Conservation (phyloP, 2,888 invertebrate genomes). For the Lymantria monacha region DNA sequence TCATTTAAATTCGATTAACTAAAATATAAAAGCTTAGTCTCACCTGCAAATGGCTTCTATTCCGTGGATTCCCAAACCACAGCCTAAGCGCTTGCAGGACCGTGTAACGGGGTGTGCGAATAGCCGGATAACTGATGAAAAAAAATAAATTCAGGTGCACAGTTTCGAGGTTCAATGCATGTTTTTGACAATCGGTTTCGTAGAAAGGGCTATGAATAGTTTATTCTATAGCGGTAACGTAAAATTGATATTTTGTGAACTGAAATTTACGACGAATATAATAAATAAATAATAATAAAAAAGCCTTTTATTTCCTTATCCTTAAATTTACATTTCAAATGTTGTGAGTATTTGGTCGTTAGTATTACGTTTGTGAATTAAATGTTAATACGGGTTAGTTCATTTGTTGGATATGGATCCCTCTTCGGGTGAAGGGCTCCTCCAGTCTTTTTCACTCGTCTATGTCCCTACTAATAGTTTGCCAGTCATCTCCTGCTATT, state of each 20-base stretch:
- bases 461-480: no score
- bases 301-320: no score
- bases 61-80: constrained; percentile 86
- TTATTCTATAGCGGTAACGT: neutral
- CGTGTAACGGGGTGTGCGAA: constrained; percentile 79
- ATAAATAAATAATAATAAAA: no score
- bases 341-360: no score
- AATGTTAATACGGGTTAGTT: no score
- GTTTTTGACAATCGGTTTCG: constrained; percentile 7
- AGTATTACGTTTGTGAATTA: no score
- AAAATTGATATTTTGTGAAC: neutral
- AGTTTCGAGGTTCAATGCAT: neutral
- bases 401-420: no score
- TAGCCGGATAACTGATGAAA: constrained; percentile 79
- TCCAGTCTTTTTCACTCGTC: no score
- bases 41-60: constrained; percentile 83
- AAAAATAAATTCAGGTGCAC: neutral
- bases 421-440: no score
- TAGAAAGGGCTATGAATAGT: neutral
- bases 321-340: no score
- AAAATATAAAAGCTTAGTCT: constrained; percentile 14
- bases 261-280: neutral
- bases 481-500: no score
- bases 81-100: constrained; percentile 83
- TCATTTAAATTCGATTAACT: constrained; percentile 2